Base-by-base conservation (phyloP, 2,797 vertebrate species). In the Micromesistius poutassou region DNA sequence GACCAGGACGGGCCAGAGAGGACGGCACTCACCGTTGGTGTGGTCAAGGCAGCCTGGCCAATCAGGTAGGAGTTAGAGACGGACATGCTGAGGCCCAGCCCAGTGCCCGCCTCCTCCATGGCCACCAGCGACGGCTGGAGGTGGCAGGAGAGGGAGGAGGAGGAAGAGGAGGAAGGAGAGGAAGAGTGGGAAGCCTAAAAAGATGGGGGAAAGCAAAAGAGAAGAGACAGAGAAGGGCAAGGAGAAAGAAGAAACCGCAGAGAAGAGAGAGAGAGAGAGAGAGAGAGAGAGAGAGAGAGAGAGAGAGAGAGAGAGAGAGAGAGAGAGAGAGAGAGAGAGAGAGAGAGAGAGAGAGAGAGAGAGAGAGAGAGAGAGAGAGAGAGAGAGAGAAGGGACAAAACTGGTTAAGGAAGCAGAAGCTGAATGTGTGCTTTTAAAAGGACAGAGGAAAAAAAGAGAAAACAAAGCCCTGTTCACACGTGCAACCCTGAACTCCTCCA, bases 51-150 rank as follows among this genome's bases (percentile, higher is more conserved):
- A 89, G 96, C 94, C 88, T 98, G 97, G 93, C 97, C 97, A 94
- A 94, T 97, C 93, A 99, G 96, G 96, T 97, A 98, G 95, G 96
- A 97, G 94, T 97, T 97, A 98, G 98, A 99, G 94, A 97, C 92
- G 91, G 97, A 99, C 90, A 97, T 95, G 96, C 95, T 97, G 96
- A 98, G 95, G 91, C 96, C 96, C 93, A 96, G 94, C 94, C 94
- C 85, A 93, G 96, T 94, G 94, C 93, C 94, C 90, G 84, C 88
- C 95, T 97, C 98, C 95, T 98, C 97, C 89, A 94, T 92, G 89
- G 92, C 93, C 94, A 96, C 96, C 85, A 95, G 93, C 93, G 96
- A 94, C 92, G 95, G 96, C 95, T 97, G 97, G 95, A 96, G 95
- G 95, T 97, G 97, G 95, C 95, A 97, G 91, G 97, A 97, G 92